These are phyloP conservation scores for Plagodis pulveraria DNA, from an alignment of 2,888 invertebrate genomes.

Conservation along the genomic window DNA sequence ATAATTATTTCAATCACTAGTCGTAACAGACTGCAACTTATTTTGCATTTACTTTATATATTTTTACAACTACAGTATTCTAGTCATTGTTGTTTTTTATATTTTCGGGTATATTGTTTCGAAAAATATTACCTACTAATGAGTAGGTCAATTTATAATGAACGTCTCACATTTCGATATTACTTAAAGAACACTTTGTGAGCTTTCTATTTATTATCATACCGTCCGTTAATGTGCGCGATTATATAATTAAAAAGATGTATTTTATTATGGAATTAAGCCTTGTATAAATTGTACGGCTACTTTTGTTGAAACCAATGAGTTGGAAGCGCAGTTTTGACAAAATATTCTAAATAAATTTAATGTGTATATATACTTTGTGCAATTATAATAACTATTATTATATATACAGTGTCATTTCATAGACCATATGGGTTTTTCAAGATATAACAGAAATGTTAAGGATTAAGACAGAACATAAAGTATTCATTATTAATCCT, in stretches of 20 bases:
- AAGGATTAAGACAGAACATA: too few species aligned
- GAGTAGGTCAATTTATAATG: slow-evolving; percentile 12
- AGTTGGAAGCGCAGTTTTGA: slow-evolving; percentile 11
- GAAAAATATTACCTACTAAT: slow-evolving; percentile 11
- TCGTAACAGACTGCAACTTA: slow-evolving; percentile 20
- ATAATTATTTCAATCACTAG: slow-evolving; percentile 15
- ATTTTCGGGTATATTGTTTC: slow-evolving; percentile 8
- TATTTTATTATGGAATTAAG: slow-evolving; percentile 27
- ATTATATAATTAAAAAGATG: slow-evolving; percentile 24
- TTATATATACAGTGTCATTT: slow-evolving; percentile 2
- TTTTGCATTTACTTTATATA: slow-evolving; percentile 18
- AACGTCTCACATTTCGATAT: slow-evolving; percentile 16
- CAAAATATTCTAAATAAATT: slow-evolving; percentile 18
- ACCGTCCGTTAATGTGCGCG: slow-evolving; percentile 38
- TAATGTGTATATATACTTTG: slow-evolving; percentile 16
- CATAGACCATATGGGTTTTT: not conserved
- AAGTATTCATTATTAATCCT: too few species aligned
- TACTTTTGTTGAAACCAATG: slow-evolving; percentile 17
- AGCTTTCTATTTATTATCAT: slow-evolving; percentile 36
- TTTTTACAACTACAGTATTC: slow-evolving; percentile 15
- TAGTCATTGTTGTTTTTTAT: slow-evolving; percentile 32
- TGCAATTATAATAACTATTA: slow-evolving; percentile 13
- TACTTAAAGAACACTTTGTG: slow-evolving; percentile 14
- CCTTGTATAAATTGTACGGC: slow-evolving; percentile 23
- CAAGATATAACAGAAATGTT: too few species aligned